phyloP scores from a whole-genome alignment of 2,888 invertebrate genomes.

The Heliconius sara region DNA sequence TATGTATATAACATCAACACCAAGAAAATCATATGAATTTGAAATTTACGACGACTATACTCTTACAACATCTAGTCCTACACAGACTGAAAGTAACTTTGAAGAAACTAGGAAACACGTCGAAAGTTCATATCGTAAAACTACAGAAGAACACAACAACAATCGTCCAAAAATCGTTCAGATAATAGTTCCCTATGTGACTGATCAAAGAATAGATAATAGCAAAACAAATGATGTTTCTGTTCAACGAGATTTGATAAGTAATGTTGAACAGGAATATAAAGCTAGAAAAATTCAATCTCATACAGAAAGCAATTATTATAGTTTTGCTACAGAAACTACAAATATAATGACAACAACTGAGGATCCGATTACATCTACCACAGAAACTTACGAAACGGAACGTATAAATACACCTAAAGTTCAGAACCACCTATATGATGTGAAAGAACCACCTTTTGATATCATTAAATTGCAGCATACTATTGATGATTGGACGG shows the following conservation, averaged over 20 bases:
- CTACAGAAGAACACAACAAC: constrained; percentile 57
- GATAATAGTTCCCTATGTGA: constrained; percentile 92
- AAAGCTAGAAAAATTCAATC: constrained; percentile 80
- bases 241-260: constrained; percentile 70
- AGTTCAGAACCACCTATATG: constrained; percentile 69
- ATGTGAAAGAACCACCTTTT: constrained; percentile 84
- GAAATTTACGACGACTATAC: constrained; percentile 73
- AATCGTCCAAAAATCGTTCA: constrained; percentile 87
- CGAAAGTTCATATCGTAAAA: constrained; percentile 57
- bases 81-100: constrained; percentile 59
- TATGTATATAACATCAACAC: constrained; percentile 63
- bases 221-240: constrained; percentile 53
- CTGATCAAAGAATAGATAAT: constrained; percentile 64
- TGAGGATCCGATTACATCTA: constrained; percentile 57
- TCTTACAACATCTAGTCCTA: constrained; percentile 62
- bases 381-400: constrained; percentile 79
- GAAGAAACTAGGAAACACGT: constrained; percentile 65
- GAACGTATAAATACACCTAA: constrained; percentile 75
- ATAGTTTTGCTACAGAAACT: constrained; percentile 58
- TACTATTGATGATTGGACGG: constrained; percentile 94
- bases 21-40: constrained; percentile 66
- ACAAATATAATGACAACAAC: constrained; percentile 63
- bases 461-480: constrained; percentile 90
- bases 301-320: constrained; percentile 59
- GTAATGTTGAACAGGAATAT: constrained; percentile 64